phyloP scores from a whole-genome alignment of 2,888 invertebrate species.

The Machimus rusticus region DNA sequence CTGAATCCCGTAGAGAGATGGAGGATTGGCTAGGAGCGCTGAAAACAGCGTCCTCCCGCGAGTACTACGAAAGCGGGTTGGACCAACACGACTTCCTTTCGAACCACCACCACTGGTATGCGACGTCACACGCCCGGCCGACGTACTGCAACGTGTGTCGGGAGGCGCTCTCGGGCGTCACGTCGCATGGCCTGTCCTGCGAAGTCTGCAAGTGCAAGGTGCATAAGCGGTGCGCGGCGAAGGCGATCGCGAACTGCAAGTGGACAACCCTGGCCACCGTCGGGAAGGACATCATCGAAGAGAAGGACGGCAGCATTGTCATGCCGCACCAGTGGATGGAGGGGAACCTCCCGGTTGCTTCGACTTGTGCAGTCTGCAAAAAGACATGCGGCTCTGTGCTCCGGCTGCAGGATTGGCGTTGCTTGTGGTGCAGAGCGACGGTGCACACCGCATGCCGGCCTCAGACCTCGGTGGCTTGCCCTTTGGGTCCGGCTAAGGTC shows the following conservation, averaged over 20 bases:
- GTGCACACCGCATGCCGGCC: slow-evolving; percentile 93
- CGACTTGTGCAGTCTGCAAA: slow-evolving; percentile 92
- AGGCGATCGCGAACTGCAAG: slow-evolving; percentile 94
- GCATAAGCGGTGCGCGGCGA: slow-evolving; percentile 92
- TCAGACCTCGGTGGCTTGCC: slow-evolving; percentile 78
- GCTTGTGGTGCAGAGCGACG: slow-evolving; percentile 93
- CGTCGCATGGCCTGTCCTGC: slow-evolving; percentile 94
- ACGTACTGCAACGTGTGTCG: slow-evolving; percentile 97
- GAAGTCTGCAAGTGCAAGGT: slow-evolving; percentile 98
- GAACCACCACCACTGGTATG: slow-evolving; percentile 83
- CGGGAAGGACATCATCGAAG: slow-evolving; percentile 93
- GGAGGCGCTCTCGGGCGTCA: slow-evolving; percentile 91
- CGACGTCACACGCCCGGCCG: slow-evolving; percentile 92
- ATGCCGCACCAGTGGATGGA: slow-evolving; percentile 99
- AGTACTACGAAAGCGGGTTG: slow-evolving; percentile 65
- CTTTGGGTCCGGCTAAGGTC: slow-evolving; percentile 86
- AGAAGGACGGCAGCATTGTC: slow-evolving; percentile 86
- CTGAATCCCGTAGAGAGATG: slow-evolving; percentile 86
- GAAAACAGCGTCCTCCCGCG: slow-evolving; percentile 71
- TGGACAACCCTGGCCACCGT: slow-evolving; percentile 97
- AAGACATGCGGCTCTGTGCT: slow-evolving; percentile 96
- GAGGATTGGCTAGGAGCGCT: slow-evolving; percentile 89
- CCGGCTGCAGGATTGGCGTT: slow-evolving; percentile 94
- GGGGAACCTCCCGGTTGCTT: slow-evolving; percentile 93
- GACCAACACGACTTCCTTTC: slow-evolving; percentile 73